A percentile compares a stretch with the other conserved stretches of the same genome.
phyloP scores from a whole-genome alignment of 2,113 vertebrate species.

The Chaetorhynchus papuensis region DNA sequence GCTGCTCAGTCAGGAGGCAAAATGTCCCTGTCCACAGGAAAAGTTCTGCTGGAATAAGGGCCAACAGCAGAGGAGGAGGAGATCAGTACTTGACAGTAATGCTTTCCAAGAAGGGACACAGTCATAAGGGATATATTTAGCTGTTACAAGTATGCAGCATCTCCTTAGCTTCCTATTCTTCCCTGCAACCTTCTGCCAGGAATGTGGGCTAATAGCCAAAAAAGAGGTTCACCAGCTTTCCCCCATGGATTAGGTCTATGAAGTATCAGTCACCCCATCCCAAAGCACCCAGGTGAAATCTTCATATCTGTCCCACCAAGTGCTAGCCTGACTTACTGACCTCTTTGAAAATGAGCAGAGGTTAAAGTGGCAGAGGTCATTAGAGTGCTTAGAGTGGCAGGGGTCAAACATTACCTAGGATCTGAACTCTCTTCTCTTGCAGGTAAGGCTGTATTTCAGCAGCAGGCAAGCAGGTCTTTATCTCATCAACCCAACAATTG shows the following conservation, averaged over 20 bases:
- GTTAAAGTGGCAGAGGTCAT: neutral
- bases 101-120: neutral
- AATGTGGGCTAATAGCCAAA: neutral
- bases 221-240: neutral
- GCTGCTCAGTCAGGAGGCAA: neutral
- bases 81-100: neutral
- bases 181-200: neutral
- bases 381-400: neutral
- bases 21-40: neutral
- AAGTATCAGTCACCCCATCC: neutral
- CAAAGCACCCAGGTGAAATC: neutral
- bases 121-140: neutral
- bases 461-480: neutral
- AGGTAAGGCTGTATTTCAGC: neutral
- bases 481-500: neutral
- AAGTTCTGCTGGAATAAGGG: neutral
- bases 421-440: neutral
- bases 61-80: neutral
- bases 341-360: slow-evolving; percentile 49
- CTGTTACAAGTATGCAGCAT: neutral
- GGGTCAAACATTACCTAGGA: neutral
- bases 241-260: neutral
- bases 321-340: neutral
- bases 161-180: neutral
- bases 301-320: neutral